A percentile compares a stretch with the other conserved stretches of the same genome.
These are phyloP conservation scores for Mellivora capensis DNA, from an alignment of 2,113 vertebrate genomes.

Conservation along the genomic window DNA sequence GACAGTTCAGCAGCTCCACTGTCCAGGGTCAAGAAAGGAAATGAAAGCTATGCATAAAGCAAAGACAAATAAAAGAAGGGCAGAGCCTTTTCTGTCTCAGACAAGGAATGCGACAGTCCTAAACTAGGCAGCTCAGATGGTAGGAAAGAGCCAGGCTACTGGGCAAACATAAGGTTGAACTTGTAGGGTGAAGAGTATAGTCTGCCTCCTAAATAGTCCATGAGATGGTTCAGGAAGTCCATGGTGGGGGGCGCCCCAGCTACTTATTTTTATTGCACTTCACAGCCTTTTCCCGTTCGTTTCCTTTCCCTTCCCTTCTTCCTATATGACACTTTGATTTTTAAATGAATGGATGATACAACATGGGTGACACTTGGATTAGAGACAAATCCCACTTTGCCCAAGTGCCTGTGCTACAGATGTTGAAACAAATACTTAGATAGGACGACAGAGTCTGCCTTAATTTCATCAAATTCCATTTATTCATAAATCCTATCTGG, in stretches of 20 bases:
- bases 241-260: background rate
- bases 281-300: background rate
- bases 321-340: background rate
- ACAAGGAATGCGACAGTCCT: background rate
- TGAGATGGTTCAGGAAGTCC: background rate
- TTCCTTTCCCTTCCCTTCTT: background rate
- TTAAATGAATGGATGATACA: background rate
- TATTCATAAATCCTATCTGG: background rate
- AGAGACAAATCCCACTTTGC: background rate
- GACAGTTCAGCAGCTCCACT: background rate
- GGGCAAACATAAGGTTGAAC: background rate
- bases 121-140: background rate
- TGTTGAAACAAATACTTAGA: background rate
- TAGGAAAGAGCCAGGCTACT: background rate
- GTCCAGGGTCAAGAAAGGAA: background rate
- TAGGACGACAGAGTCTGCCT: background rate
- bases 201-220: background rate
- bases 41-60: background rate
- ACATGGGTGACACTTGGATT: background rate
- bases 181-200: background rate
- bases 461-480: background rate
- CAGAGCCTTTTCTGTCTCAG: background rate
- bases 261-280: background rate
- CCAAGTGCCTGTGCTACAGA: background rate
- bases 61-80: background rate